phyloP scores from a whole-genome alignment of 2,888 invertebrate species.

The Metellina segmentata region DNA sequence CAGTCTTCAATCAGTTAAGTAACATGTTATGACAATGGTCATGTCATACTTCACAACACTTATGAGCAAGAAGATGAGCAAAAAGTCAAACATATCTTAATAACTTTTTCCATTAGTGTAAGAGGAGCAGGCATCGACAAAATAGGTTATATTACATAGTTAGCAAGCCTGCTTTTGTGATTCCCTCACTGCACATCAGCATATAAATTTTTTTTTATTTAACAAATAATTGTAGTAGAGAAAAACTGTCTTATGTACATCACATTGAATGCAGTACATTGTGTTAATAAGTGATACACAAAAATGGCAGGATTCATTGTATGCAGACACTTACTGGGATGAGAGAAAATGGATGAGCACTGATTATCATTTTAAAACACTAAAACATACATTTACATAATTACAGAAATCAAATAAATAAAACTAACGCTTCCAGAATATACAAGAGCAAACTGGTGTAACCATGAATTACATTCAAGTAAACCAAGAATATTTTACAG shows the following conservation, averaged over 20 bases:
- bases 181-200: slow-evolving; percentile 56
- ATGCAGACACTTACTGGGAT: slow-evolving; percentile 68
- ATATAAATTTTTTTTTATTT: slow-evolving; percentile 65
- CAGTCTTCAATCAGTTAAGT: slow-evolving; percentile 44
- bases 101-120: slow-evolving; percentile 1
- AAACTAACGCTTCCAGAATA: slow-evolving; percentile 5
- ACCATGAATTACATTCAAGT: slow-evolving; percentile 10
- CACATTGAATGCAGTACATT: slow-evolving; percentile 36
- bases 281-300: slow-evolving; percentile 52
- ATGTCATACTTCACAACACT: slow-evolving; percentile 36
- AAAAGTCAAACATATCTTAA: slow-evolving; percentile 2
- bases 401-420: slow-evolving; percentile 39
- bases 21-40: slow-evolving; percentile 34
- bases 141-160: slow-evolving; percentile 16
- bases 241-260: slow-evolving; percentile 64
- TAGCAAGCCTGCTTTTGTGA: slow-evolving; percentile 24
- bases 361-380: slow-evolving; percentile 62
- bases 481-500: too few relatives aligned
- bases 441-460: slow-evolving; percentile 55
- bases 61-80: slow-evolving; percentile 68
- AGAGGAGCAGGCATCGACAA: neutral
- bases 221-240: slow-evolving; percentile 65
- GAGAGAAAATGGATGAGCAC: slow-evolving; percentile 65
- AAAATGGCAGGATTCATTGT: slow-evolving; percentile 74
- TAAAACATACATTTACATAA: slow-evolving; percentile 21